Evolutionary conservation across 1,140 invertebrate genomes (phyloP), one percentile per base, ranked within the genome.

Genomic region (Pachypeltis micranthus): DNA sequence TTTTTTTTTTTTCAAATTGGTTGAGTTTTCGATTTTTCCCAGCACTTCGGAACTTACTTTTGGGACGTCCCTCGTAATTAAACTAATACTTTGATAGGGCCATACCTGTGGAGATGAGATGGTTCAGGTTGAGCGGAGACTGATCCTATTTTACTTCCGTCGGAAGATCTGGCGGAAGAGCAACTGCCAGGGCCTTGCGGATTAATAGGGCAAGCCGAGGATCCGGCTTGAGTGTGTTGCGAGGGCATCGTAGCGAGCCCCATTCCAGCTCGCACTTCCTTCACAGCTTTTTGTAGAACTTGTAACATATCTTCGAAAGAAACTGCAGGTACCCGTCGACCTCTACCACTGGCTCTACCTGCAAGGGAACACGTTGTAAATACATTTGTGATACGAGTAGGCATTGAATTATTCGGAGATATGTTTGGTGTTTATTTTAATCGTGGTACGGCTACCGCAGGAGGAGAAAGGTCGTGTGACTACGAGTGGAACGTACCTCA

Each of bases 281-380:
- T 76, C n/a, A 91, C 79, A 47, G 87, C 86, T 74, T 88, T 89
- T 63, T 79, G 78, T 69, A 94, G 86, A 39, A 94, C 90, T 66
- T 81, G 79, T 68, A 93, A 81, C 63, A 95, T 82, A 75, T 93
- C 91, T 65, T 82, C 75, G 68, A 90, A 86, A 34, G 85, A 81
- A 23, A 93, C 83, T 1, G 86, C 82, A 12, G 90, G 88, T 56
- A 91, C 83, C 39, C 86, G 80, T 31, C 87, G 80, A 61, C 85
- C 85, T 71, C 85, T 78, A 27, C 80, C 80, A 21, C 81, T 79
- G 61, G 85, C 80, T 63, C 83, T 80, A 0, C 85, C 81, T 44
- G 78, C 65, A 63, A n/a, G n/a, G n/a, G n/a, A n/a, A n/a, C n/a
- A n/a, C n/a, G n/a, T n/a, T n/a, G n/a, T n/a, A n/a, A n/a, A n/a